Base-by-base conservation (phyloP, 2,888 invertebrate genomes). In the Listrodromus nycthemerus region DNA sequence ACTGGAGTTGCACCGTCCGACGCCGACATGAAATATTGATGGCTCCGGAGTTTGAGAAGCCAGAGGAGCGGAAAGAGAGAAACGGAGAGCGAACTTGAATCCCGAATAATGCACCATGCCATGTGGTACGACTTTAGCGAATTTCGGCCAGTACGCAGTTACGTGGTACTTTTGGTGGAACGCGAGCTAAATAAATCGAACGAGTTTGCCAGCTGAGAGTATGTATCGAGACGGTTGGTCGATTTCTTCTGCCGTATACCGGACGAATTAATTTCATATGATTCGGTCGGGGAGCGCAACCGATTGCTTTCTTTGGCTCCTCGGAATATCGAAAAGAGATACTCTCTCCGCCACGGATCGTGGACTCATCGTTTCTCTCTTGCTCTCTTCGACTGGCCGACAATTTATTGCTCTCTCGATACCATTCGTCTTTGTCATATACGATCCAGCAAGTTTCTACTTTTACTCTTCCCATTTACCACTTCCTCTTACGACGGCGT, bases 211-310 rank as follows among this genome's bases (percentile, higher is more conserved):
- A 66, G 65, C 70, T 71, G 71, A 81, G 76, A 45, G 41, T 16
- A 61, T 70, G 50, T 61, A 45, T 21, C 41, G 45, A 33, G 37
- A 41, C 41, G 52, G 10, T 82, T 86, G 82, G 77, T 78, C 69
- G 69, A 41, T 52, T 85, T 86, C 80, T 84, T 80, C 85, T 80
- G 76, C 74, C 66, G 71, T 80, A 63, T 80, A 86, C 83, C 30
- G 75, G 82, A 86, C 79, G 87, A 87, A 88, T 89, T 88, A 89
- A 89, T 88, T 85, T 86, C 83, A 81, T 86, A 87, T 86, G 83
- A 85, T 88, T 82, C 71, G 82, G 81, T 85, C 52, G 82, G 52
- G 55, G 74, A 74, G 74, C 70, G 70, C 77, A 74, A 78, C 76
- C 61, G 85, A 85, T 52, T 66, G 81, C 73, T 85, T 86, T 88